A percentile compares a stretch with the other conserved stretches of the same genome.
Conservation (phyloP, 1,140 invertebrate species). For the Homarus americanus region DNA sequence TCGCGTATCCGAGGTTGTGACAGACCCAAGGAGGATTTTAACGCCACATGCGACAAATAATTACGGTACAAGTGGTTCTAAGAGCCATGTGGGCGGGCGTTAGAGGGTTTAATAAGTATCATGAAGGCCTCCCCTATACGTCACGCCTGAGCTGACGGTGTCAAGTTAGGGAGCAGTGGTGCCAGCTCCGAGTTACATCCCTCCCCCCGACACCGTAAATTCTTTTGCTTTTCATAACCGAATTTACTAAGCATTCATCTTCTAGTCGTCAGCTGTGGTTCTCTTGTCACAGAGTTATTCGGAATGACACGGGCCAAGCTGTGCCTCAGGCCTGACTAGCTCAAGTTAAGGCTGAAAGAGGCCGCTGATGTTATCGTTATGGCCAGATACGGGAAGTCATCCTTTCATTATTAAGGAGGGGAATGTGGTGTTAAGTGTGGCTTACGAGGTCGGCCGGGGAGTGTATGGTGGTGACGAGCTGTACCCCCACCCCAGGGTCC, state of each 20-base stretch:
- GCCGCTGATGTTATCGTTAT: background rate
- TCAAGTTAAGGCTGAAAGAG: background rate
- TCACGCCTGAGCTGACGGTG: background rate
- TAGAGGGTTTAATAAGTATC: slow-evolving; percentile 53
- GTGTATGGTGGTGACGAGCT: no score
- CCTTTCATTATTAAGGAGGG: slow-evolving; percentile 3
- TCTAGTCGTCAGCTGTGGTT: no score
- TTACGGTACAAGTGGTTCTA: slow-evolving; percentile 44
- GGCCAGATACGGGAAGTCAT: background rate
- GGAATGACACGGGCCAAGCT: no score
- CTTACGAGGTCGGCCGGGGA: background rate
- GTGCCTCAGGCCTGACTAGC: no score
- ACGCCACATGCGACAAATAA: slow-evolving; percentile 59
- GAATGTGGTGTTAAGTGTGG: background rate
- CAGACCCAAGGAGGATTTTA: background rate
- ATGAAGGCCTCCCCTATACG: slow-evolving; percentile 12
- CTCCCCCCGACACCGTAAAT: no score
- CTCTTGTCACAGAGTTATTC: no score
- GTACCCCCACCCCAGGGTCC: no score
- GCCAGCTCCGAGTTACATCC: background rate
- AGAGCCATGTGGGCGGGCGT: slow-evolving; percentile 4
- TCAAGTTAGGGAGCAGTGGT: background rate
- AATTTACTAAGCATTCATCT: no score
- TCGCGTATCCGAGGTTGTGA: background rate
- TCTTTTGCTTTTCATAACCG: no score